Evolutionary conservation across 2,888 invertebrate species (phyloP).

Genomic region (Cotesia congregata): DNA sequence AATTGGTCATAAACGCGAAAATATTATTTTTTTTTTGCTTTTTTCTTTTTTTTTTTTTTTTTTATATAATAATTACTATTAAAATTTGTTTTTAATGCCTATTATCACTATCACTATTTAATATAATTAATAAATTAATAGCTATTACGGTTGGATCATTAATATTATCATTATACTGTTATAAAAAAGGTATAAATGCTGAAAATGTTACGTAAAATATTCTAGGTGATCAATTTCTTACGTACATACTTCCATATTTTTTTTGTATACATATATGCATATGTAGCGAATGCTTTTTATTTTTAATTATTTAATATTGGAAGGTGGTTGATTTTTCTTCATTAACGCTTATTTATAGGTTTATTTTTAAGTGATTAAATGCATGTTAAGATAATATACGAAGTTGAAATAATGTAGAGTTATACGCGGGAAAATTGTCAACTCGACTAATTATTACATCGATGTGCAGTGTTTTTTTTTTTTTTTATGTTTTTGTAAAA

Average conservation of each 20-base stretch:
- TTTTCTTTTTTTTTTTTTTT: slow-evolving; percentile 30
- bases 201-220: slow-evolving; percentile 2
- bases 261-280: background rate
- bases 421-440: slow-evolving; percentile 14
- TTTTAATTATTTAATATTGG: slow-evolving; percentile 20
- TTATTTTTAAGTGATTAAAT: background rate
- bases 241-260: slow-evolving; percentile 18
- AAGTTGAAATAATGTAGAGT: background rate
- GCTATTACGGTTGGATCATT: slow-evolving; percentile 23
- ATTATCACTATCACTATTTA: slow-evolving; percentile 31
- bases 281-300: background rate
- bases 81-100: slow-evolving; percentile 30
- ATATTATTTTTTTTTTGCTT: slow-evolving; percentile 45
- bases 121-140: slow-evolving; percentile 20
- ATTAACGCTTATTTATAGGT: background rate
- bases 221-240: slow-evolving; percentile 19
- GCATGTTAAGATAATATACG: slow-evolving; percentile 1
- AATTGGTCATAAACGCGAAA: slow-evolving; percentile 38
- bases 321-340: slow-evolving; percentile 1
- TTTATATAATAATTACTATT: slow-evolving; percentile 50
- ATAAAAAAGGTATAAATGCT: slow-evolving; percentile 12
- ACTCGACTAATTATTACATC: slow-evolving; percentile 2
- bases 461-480: background rate
- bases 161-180: slow-evolving; percentile 3
- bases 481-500: slow-evolving; percentile 34